Conservation (phyloP, 1,140 invertebrate genomes). For the Dreissena rostriformis region DNA sequence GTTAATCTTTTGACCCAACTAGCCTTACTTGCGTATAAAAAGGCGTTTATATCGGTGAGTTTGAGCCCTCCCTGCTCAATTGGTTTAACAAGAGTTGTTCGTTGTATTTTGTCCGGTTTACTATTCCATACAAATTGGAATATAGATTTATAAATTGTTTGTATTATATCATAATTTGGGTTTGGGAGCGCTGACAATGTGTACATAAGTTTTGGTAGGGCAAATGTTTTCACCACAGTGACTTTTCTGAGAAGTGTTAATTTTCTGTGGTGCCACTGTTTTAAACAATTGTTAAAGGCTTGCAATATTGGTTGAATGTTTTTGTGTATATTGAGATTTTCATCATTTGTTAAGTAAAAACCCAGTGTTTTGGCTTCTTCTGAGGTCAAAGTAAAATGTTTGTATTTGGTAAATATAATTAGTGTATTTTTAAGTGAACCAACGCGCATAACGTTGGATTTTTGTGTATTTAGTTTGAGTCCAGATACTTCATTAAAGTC, state of each 20-base stretch:
- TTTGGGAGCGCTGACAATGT: neutral
- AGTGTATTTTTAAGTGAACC: neutral
- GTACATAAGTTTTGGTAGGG: neutral
- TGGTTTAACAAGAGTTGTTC: neutral
- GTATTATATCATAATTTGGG: neutral
- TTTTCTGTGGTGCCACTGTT: slow-evolving; percentile 28
- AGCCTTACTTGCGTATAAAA: neutral
- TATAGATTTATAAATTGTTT: too few relatives aligned
- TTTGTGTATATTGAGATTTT: neutral
- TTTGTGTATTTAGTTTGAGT: neutral
- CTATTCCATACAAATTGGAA: neutral
- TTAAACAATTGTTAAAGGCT: slow-evolving; percentile 10
- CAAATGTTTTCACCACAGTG: neutral
- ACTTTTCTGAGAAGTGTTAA: slow-evolving; percentile 15
- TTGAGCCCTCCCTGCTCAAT: slow-evolving; percentile 4
- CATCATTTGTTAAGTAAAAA: neutral
- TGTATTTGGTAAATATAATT: neutral
- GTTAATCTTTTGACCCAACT: neutral
- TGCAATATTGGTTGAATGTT: neutral
- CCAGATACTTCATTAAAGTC: neutral
- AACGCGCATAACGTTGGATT: neutral
- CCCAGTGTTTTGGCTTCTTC: too few relatives aligned
- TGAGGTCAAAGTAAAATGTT: too few relatives aligned
- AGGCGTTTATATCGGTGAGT: slow-evolving; percentile 6
- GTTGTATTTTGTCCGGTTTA: slow-evolving; percentile 21